Evolutionary conservation across 2,797 vertebrate species (phyloP).

Genomic region (Sebastes variabilis): DNA sequence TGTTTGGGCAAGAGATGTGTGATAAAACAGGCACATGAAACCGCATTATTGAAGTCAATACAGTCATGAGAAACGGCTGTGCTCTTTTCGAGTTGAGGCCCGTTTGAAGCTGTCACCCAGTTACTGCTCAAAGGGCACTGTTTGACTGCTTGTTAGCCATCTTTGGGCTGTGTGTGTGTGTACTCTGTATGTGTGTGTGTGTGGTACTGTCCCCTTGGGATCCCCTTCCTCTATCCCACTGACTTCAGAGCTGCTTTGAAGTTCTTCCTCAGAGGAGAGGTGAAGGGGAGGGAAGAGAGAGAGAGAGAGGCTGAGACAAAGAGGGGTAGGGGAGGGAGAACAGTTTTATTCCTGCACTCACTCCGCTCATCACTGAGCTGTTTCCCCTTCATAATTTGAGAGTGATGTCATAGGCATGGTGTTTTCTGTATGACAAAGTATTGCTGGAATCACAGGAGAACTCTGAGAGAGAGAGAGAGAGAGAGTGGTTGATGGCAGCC

Average conservation of each 20-base stretch:
- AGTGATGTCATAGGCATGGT: constrained; percentile 38
- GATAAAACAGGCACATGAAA: constrained; percentile 48
- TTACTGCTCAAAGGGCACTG: constrained; percentile 64
- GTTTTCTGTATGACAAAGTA: constrained; percentile 20
- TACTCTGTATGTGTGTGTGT: constrained; percentile 13
- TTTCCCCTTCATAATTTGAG: constrained; percentile 26
- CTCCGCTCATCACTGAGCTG: not conserved
- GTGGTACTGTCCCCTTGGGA: constrained; percentile 51
- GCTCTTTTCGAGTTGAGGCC: constrained; percentile 24
- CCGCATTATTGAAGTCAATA: constrained; percentile 61
- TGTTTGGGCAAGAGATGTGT: not conserved
- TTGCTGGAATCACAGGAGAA: not conserved
- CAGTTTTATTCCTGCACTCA: constrained; percentile 18
- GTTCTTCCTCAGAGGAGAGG: constrained; percentile 61
- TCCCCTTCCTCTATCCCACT: constrained; percentile 56
- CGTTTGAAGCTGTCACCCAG: constrained; percentile 72
- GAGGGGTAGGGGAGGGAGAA: constrained; percentile 4
- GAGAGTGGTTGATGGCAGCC: not conserved
- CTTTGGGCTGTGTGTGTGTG: constrained; percentile 25
- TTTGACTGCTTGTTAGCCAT: constrained; percentile 71
- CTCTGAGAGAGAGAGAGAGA: not conserved
- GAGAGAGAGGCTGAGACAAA: constrained; percentile 30
- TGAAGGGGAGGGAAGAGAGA: constrained; percentile 35
- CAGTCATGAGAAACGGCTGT: constrained; percentile 44
- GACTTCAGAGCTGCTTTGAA: constrained; percentile 82